These are phyloP conservation scores for Gymnopithys bicolor DNA, from an alignment of 2,797 vertebrate genomes.

Conservation along the genomic window DNA sequence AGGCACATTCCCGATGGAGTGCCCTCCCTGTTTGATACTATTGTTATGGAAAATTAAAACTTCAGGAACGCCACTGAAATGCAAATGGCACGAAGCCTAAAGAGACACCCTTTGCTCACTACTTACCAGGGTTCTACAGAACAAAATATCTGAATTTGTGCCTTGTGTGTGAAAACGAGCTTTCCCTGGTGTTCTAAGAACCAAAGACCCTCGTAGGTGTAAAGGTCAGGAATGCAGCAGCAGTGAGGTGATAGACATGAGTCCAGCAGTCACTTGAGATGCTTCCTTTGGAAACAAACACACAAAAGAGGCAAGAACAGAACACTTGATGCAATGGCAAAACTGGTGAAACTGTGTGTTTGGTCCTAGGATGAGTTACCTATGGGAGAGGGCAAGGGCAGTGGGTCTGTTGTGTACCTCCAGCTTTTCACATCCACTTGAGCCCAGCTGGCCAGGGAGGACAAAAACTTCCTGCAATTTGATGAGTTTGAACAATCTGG, in stretches of 20 bases:
- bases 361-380: neutral
- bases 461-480: neutral
- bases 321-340: neutral
- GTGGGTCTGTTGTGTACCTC: neutral
- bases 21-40: neutral
- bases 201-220: neutral
- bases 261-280: conserved; percentile 19
- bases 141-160: neutral
- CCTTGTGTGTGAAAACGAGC: neutral
- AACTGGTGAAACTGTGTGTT: neutral
- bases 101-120: neutral
- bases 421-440: neutral
- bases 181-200: neutral
- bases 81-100: neutral
- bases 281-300: conserved; percentile 2
- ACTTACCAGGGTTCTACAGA: neutral
- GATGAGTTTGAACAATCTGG: neutral
- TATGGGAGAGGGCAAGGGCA: neutral
- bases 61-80: neutral
- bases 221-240: conserved; percentile 2
- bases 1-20: neutral
- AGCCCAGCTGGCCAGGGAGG: accelerated
- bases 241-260: neutral
- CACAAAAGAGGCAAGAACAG: neutral
- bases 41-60: conserved; percentile 23